These are phyloP conservation scores for Cynaeus angustus DNA, from an alignment of 2,888 invertebrate species.

Conservation along the genomic window DNA sequence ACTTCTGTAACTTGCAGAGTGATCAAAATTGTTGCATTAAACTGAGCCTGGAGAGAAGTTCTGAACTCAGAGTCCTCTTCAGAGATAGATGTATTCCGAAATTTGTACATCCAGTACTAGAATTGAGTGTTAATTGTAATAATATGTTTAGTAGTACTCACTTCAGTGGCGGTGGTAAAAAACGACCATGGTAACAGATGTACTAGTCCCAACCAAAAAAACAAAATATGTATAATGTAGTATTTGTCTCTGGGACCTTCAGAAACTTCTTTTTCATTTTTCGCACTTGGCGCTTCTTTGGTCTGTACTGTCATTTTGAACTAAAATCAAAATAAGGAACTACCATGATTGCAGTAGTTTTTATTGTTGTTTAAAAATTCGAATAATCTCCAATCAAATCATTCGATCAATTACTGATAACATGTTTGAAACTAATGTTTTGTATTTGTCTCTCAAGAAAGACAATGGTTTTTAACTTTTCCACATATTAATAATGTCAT, in stretches of 20 bases:
- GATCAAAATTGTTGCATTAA: slow-evolving; percentile 12
- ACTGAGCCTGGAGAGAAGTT: slow-evolving; percentile 31
- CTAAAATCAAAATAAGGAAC: no score
- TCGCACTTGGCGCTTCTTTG: neutral
- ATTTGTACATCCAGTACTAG: slow-evolving; percentile 47
- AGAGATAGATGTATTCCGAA: slow-evolving; percentile 20
- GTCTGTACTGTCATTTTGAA: no score
- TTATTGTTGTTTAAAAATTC: no score
- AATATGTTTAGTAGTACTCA: slow-evolving; percentile 13
- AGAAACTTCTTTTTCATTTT: neutral
- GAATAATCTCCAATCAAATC: no score
- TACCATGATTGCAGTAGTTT: no score
- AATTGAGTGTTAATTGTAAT: slow-evolving; percentile 1
- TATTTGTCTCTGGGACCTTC: slow-evolving; percentile 11
- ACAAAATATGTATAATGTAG: slow-evolving; percentile 18
- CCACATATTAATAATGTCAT: no score
- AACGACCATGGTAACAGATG: slow-evolving; percentile 36
- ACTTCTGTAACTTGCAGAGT: slow-evolving; percentile 23
- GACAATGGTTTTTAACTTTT: no score
- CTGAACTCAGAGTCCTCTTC: slow-evolving; percentile 18
- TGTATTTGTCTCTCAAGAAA: no score
- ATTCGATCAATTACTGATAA: no score
- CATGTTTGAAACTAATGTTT: no score
- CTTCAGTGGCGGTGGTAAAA: slow-evolving; percentile 37
- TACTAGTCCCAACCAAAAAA: slow-evolving; percentile 35